phyloP scores from a whole-genome alignment of 2,888 invertebrate genomes.

The Mythimna lalbum region DNA sequence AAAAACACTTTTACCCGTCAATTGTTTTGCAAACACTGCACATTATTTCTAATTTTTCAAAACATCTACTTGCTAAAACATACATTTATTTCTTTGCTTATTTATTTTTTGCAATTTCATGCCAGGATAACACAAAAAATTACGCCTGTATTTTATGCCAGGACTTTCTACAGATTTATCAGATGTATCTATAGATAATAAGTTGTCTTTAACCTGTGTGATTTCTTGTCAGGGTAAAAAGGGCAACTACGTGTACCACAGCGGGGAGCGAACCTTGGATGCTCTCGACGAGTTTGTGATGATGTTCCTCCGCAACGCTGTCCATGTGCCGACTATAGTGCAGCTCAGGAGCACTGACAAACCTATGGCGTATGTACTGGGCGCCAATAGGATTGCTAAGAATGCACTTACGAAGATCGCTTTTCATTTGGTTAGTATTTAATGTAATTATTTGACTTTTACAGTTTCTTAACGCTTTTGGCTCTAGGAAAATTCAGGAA shows the following conservation, averaged over 20 bases:
- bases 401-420: slow-evolving; percentile 92
- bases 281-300: slow-evolving; percentile 92
- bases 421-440: slow-evolving; percentile 89
- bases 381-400: slow-evolving; percentile 88
- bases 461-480: neutral
- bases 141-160: too few species aligned
- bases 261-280: slow-evolving; percentile 91
- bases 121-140: too few species aligned
- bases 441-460: neutral
- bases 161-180: too few species aligned
- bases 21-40: too few species aligned
- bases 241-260: slow-evolving; percentile 90
- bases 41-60: too few species aligned
- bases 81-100: too few species aligned
- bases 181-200: too few species aligned
- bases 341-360: slow-evolving; percentile 71
- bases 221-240: slow-evolving; percentile 82
- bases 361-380: slow-evolving; percentile 89
- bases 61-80: too few species aligned
- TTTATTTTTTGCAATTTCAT: too few species aligned
- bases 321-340: slow-evolving; percentile 74
- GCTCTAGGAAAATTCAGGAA: neutral
- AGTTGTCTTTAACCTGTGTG: neutral
- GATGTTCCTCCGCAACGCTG: slow-evolving; percentile 85
- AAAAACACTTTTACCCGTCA: too few species aligned